Evolutionary conservation across 2,888 invertebrate genomes (phyloP), one percentile per base, ranked within the genome.

Genomic region (Volucella inanis): DNA sequence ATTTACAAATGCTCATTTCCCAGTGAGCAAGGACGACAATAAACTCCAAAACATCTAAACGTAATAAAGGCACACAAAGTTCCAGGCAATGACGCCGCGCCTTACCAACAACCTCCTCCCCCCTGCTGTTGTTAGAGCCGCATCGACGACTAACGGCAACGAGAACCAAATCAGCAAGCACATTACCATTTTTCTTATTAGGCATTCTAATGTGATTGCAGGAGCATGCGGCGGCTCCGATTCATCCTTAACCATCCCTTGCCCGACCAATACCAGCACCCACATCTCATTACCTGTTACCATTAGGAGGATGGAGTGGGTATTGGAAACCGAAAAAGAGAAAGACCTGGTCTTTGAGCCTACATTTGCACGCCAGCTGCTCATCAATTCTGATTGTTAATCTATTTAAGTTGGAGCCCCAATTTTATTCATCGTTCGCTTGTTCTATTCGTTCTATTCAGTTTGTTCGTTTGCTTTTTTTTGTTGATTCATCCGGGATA

Each of bases 311-410:
- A 18, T 52, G 39, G 43, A 38, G 68, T 22, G 71, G 52, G 9
- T 39, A 0, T 41, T 38, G 18, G 39, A 12, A 12, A 11, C 22
- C 6, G 14, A 9, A 52, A 18, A 0, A 12, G 61, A 52, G 41
- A 18, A 9, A n/a, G 70, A 10, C 43, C 64, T 68, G 54, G 67
- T 55, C 65, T 65, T 31, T 45, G 62, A 70, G 68, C 72, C 72
- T 68, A 79, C 83, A 79, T 75, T 84, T 75, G 87, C 87, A 87
- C 87, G 87, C 76, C 87, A 87, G 79, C 79, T 79, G 84, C 79
- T 87, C 87, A 87, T 87, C 87, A 84, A 87, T 87, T 77, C 80
- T 84, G 87, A 87, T 84, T 84, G 83, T 84, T 84, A 85, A 81
- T 85, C 85, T 85, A 85, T 85, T 85, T 81, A 85, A 77, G 81